Conservation (phyloP, 1,140 invertebrate genomes). For the Listronotus bonariensis region DNA sequence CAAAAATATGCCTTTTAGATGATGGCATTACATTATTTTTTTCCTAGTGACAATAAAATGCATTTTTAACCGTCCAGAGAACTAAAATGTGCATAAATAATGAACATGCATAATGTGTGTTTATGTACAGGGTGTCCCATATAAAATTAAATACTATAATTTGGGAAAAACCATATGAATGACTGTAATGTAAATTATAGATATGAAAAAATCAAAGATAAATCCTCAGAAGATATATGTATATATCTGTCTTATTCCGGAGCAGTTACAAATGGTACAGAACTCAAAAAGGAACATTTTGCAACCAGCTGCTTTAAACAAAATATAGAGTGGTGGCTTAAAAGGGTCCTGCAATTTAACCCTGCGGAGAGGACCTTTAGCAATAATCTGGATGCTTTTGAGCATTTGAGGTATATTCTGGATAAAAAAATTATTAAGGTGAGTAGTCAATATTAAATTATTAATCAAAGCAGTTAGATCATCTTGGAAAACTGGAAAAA, state of each 20-base stretch:
- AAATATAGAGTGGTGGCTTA: conserved; percentile 73
- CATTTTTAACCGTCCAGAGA: too few species aligned
- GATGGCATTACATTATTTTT: too few species aligned
- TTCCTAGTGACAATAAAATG: too few species aligned
- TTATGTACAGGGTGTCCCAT: too few species aligned
- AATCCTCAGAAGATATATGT: conserved; percentile 70
- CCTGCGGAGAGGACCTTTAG: conserved; percentile 60
- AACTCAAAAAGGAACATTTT: conserved; percentile 64
- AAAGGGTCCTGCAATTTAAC: conserved; percentile 71
- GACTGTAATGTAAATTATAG: conserved; percentile 45
- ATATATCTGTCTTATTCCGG: conserved; percentile 60
- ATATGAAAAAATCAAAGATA: conserved; percentile 69
- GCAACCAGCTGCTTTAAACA: conserved; percentile 62
- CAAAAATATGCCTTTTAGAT: too few species aligned
- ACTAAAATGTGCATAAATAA: too few species aligned
- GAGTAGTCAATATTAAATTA: neutral
- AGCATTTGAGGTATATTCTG: conserved; percentile 58
- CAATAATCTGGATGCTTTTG: conserved; percentile 56
- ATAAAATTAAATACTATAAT: too few species aligned
- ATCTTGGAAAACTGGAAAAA: too few species aligned
- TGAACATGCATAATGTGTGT: too few species aligned
- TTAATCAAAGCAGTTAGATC: too few species aligned
- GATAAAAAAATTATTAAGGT: conserved; percentile 65
- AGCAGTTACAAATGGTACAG: conserved; percentile 59
- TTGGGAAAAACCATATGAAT: too few species aligned